Evolutionary conservation across 2,888 invertebrate genomes (phyloP).

Genomic region (Troglohyphantes excavatus): DNA sequence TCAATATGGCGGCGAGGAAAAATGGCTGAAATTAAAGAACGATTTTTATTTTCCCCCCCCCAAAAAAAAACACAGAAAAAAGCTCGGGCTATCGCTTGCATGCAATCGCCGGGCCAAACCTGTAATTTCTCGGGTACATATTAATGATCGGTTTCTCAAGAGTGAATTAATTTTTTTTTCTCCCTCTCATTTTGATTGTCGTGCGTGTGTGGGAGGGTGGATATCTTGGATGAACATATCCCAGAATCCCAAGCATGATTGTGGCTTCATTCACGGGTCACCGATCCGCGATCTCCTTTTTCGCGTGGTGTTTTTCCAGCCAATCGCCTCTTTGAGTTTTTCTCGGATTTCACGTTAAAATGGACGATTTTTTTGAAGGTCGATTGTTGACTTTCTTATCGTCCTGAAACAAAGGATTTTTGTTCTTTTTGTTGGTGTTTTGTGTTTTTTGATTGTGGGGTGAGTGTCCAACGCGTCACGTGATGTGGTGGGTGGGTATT

Average conservation of each 20-base stretch:
- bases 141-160: constrained; percentile 61
- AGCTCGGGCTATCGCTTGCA: no score
- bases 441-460: not conserved
- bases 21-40: not conserved
- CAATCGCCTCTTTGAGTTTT: constrained; percentile 34
- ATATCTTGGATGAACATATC: constrained; percentile 37
- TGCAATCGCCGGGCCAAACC: constrained; percentile 29
- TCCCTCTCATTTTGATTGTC: not conserved
- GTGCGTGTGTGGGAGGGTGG: constrained; percentile 8
- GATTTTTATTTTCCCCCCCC: not conserved
- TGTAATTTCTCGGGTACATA: constrained; percentile 43
- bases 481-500: constrained; percentile 24
- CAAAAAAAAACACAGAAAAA: not conserved
- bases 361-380: constrained; percentile 59
- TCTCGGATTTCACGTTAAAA: constrained; percentile 56
- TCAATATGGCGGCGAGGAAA: not conserved
- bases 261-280: not conserved
- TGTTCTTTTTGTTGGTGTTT: constrained; percentile 11
- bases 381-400: constrained; percentile 60
- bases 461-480: constrained; percentile 35
- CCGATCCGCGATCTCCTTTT: constrained; percentile 22
- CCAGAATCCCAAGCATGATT: not conserved
- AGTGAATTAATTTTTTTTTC: constrained; percentile 49
- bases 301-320: not conserved
- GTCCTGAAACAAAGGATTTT: constrained; percentile 59